These are phyloP conservation scores for Sebastes baramenuke DNA, from an alignment of 2,797 vertebrate species.

Conservation along the genomic window DNA sequence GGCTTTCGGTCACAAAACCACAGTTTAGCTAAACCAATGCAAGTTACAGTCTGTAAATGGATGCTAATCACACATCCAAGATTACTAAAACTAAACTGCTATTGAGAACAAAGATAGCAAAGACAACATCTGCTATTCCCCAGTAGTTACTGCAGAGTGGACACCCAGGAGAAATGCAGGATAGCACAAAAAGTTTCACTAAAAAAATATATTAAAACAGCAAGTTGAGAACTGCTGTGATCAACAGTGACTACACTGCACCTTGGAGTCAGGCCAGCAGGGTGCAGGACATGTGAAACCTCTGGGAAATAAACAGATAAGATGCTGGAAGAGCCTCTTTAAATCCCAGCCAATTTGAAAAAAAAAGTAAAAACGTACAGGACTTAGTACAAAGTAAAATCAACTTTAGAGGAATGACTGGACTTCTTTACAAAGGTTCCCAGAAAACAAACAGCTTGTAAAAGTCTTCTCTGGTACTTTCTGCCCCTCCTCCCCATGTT, in stretches of 20 bases:
- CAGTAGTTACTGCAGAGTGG: neutral
- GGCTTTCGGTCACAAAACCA: neutral
- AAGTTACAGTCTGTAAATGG: neutral
- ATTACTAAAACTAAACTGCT: neutral
- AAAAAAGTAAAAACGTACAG: no score
- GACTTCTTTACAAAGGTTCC: neutral
- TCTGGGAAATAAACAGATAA: neutral
- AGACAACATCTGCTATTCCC: neutral
- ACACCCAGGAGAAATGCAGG: neutral
- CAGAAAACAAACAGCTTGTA: neutral
- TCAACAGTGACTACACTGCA: neutral
- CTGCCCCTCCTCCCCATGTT: slow-evolving; percentile 40
- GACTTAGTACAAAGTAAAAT: neutral
- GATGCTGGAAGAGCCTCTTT: neutral
- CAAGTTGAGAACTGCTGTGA: neutral
- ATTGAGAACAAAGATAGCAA: neutral
- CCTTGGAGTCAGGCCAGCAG: neutral
- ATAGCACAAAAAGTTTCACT: neutral
- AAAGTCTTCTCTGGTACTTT: neutral
- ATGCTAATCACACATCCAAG: neutral
- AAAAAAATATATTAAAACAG: neutral
- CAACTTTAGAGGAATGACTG: neutral
- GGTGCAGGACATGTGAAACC: neutral
- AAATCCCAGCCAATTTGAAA: neutral
- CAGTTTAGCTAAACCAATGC: neutral